Percentiles rank a stretch among this genome's conserved stretches.
Evolutionary conservation across 2,113 vertebrate species (phyloP).

Genomic region (Oreocharis arfaki): DNA sequence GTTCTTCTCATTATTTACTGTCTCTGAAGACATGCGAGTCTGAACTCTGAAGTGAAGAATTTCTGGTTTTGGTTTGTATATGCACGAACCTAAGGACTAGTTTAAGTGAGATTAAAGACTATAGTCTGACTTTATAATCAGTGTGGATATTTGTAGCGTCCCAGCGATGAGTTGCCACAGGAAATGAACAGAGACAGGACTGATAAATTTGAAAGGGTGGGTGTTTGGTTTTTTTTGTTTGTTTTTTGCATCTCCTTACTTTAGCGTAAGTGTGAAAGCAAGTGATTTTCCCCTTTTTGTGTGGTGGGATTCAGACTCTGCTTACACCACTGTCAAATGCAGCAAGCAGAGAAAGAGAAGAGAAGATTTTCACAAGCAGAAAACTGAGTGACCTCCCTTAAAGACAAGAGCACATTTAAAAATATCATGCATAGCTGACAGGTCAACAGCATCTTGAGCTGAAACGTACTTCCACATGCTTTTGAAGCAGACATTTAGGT

Average conservation of each 20-base stretch:
- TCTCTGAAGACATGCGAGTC: background rate
- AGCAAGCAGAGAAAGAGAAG: background rate
- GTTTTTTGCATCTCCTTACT: background rate
- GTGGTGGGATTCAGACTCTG: background rate
- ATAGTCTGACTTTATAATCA: background rate
- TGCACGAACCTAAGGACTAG: background rate
- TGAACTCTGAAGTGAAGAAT: background rate
- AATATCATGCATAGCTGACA: background rate
- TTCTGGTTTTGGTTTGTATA: background rate
- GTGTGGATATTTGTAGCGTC: accelerated
- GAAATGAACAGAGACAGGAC: background rate
- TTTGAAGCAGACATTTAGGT: background rate
- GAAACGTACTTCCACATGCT: background rate
- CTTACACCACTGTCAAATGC: background rate
- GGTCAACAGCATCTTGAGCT: background rate
- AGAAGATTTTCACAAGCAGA: background rate
- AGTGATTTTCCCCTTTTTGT: background rate
- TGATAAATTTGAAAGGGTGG: background rate
- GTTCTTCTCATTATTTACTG: background rate
- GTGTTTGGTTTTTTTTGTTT: accelerated
- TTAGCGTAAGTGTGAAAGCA: background rate
- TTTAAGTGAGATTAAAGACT: background rate
- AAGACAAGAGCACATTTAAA: background rate
- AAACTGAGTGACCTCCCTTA: background rate
- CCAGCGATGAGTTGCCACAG: background rate